Evolutionary conservation across 92 coral and sea anemone species (phyloP), one percentile per base, ranked within the genome.

Genomic region (Umimayanthus kanabou): DNA sequence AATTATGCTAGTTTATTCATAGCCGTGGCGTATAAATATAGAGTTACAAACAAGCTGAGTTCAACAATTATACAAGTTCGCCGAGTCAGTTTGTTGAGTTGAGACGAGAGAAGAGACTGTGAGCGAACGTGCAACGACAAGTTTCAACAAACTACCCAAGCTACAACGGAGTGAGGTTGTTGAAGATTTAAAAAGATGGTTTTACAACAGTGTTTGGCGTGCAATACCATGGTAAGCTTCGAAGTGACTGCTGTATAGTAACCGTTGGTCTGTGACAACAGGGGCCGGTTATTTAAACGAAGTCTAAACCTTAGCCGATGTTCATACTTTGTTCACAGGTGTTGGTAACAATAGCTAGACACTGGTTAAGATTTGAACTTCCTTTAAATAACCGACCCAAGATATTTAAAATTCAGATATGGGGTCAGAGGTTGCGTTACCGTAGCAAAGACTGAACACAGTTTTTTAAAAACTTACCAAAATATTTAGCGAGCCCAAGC

Each of bases 201-300:
- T 61, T 5, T 61, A 18, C 69, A 40, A 75, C 79, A 75, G 50
- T 75, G 79, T 22, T 75, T 75, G 28, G 79, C 79, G 25, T 75
- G 79, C 28, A 75, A 75, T 75, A 6, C 79, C 25, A 75, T 39
- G 79, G 79, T 75, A 39, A 75, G 79, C 11, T 39, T 20, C 50
- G 28, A 75, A 39, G n/a, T 57, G 25, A 75, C 45, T 75, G 28
- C 3, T 5, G 2, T 39, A 5, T 18, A 9, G 16, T 15, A 29
- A 16, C 25, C n/a, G 45, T 30, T 2, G 4, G 9, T 40, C 14
- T 39, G 50, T n/a, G n/a, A n/a, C n/a, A n/a, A n/a, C n/a, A n/a
- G n/a, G n/a, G n/a, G n/a, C n/a, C n/a, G n/a, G n/a, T n/a, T n/a
- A n/a, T n/a, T n/a, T n/a, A n/a, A n/a, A n/a, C n/a, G n/a, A n/a